These are phyloP conservation scores for Zeus faber DNA, from an alignment of 2,113 vertebrate species.

Conservation along the genomic window DNA sequence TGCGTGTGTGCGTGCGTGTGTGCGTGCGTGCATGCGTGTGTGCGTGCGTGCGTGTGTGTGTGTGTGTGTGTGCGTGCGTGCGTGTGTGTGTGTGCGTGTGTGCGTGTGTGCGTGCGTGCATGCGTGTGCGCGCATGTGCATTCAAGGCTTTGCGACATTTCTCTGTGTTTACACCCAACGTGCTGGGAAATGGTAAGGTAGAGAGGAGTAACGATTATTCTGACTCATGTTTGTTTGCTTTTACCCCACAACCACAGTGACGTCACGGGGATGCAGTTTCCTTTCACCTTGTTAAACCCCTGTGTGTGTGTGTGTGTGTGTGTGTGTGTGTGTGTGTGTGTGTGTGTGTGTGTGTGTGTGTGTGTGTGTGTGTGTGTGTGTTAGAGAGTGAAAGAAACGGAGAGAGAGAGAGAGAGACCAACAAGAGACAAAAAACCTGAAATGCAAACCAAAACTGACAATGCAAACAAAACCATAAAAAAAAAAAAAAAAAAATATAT, in stretches of 20 bases:
- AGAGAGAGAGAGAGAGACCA: too few species aligned
- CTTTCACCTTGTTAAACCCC: conserved; percentile 31
- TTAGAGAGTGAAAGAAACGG: too few species aligned
- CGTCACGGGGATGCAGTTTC: conserved; percentile 26
- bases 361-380: not conserved
- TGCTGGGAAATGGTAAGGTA: conserved; percentile 28
- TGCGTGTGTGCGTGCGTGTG: too few species aligned
- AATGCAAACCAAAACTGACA: too few species aligned
- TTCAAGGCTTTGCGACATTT: conserved; percentile 32
- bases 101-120: not conserved
- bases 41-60: too few species aligned
- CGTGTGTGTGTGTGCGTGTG: not conserved
- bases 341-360: not conserved
- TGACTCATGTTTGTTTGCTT: conserved; percentile 17
- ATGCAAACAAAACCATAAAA: too few species aligned
- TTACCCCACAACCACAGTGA: conserved; percentile 4
- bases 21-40: too few species aligned
- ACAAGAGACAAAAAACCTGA: too few species aligned
- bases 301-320: conserved; percentile 5
- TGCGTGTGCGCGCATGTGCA: conserved; percentile 18
- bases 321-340: not conserved
- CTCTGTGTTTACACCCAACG: conserved; percentile 44
- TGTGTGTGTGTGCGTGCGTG: not conserved
- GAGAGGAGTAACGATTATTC: not conserved
- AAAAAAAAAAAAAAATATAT: too few species aligned